A percentile compares a stretch with the other conserved stretches of the same genome.
Evolutionary conservation across 53 echinoderm and acorn worm genomes (phyloP).

Genomic region (Antedon mediterranea): DNA sequence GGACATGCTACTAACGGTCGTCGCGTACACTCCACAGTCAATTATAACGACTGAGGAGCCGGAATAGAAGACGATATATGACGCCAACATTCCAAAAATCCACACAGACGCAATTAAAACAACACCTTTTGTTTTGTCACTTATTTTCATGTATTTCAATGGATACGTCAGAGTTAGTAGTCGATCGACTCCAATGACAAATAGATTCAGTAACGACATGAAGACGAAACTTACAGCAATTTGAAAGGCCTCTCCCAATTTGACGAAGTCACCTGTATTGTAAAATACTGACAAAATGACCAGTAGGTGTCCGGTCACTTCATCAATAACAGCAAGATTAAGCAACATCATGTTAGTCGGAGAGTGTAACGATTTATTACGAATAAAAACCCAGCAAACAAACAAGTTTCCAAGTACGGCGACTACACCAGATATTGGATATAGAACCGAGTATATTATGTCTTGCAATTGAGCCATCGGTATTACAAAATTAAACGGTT

Average conservation of each 20-base stretch:
- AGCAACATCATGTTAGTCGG: not conserved
- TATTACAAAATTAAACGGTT: too few relatives aligned
- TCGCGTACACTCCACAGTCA: too few relatives aligned
- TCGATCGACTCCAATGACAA: not conserved
- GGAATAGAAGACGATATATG: too few relatives aligned
- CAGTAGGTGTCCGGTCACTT: not conserved
- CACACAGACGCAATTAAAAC: too few relatives aligned
- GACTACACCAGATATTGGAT: not conserved
- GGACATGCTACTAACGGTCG: too few relatives aligned
- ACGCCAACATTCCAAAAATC: too few relatives aligned
- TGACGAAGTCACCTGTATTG: not conserved
- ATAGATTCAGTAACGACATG: not conserved
- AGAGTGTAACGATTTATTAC: not conserved
- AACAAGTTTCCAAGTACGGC: not conserved
- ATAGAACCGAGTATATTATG: not conserved
- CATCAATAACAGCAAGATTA: not conserved
- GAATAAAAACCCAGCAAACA: not conserved
- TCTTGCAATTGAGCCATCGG: too few relatives aligned
- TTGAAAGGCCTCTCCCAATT: not conserved
- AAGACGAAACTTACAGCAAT: too few relatives aligned
- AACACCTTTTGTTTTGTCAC: too few relatives aligned
- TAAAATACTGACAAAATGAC: not conserved
- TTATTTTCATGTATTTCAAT: too few relatives aligned
- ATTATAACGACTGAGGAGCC: too few relatives aligned
- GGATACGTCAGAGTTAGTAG: not conserved